Evolutionary conservation across 2,888 invertebrate species (phyloP), one percentile per base, ranked within the genome.

Genomic region (Clusia tigrina): DNA sequence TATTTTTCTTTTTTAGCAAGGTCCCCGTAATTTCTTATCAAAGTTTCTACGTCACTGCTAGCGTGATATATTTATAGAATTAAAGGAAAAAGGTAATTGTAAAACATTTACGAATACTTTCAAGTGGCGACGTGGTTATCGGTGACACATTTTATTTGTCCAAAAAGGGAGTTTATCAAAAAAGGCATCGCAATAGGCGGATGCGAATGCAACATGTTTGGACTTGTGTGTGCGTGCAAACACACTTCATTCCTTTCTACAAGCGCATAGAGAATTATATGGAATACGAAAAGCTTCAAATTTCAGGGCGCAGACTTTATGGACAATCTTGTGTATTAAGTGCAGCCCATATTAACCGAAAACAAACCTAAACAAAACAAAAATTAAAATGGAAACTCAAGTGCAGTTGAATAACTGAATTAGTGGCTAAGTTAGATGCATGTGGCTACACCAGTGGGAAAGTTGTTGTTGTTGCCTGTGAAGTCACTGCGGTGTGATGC

Each of bases 81-180:
- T n/a, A n/a, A n/a, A n/a, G n/a, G n/a, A n/a, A n/a, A n/a, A n/a
- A n/a, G n/a, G n/a, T n/a, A n/a, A n/a, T n/a, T n/a, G n/a, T n/a
- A n/a, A n/a, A n/a, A n/a, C n/a, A n/a, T n/a, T n/a, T n/a, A n/a
- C n/a, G n/a, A n/a, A n/a, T n/a, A n/a, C n/a, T n/a, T n/a, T n/a
- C n/a, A n/a, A n/a, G n/a, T n/a, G n/a, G n/a, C n/a, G n/a, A 55
- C 55, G 38, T 55, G 55, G 55, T 42, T 38, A 38, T 38, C 55
- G 55, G 22, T 55, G 55, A 55, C 38, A 55, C 37, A 55, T 23
- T 15, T 38, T 55, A 55, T 55, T 55, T 38, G 55, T 38, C 22
- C 55, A 20, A 38, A 38, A 55, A 22, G 22, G 20, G 22, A 48
- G 18, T 48, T 48, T 48, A 48, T 48, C 48, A 22, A 22, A 48